Base-by-base conservation (phyloP, 1,140 invertebrate genomes). In the Rhopalosiphum padi region DNA sequence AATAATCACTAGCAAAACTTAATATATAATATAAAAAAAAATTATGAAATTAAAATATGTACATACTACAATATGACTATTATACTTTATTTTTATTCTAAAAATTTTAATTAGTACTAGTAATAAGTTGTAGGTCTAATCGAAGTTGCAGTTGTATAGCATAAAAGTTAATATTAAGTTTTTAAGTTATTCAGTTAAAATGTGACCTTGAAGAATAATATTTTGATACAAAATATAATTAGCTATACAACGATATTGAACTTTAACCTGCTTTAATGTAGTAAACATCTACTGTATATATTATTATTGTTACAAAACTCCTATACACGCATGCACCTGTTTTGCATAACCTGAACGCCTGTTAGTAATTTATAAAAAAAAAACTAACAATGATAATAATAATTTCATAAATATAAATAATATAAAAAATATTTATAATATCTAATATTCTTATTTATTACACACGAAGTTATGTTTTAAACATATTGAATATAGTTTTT, bases 311-410 rank as follows among this genome's bases (percentile, higher is more conserved):
- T 85, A 92, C 68, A 43, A 25, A 89, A 53, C n/a, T 51, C 48
- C 46, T 55, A 37, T 35, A 25, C 91, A 93, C 91, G 91, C 91
- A 93, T 85, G 91, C 86, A 85, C 91, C 91, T 85, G 35, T 93
- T 93, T 93, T 93, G 82, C 91, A 93, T 93, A 93, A 82, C 35
- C 7, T 53, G 82, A 86, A 53, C 91, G 91, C 91, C 91, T 55
- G 43, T 23, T 35, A 41, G 9, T 43, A 43, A 41, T 55, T 86
- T 92, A 18, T 55, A 41, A 51, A 25, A 41, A 51, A 25, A 43
- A n/a, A 60, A 43, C 21, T 30, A 23, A 35, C 23, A 90, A 88
- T 86, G 37, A 30, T 85, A 35, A n/a, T 68, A 35, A n/a, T 68
- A 53, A 21, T 77, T 18, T 68, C 30, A 68, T n/a, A 68, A 68